A percentile compares a stretch with the other conserved stretches of the same genome.
These are phyloP conservation scores for Rhyacophila evoluta DNA, from an alignment of 2,888 invertebrate species.

Conservation along the genomic window DNA sequence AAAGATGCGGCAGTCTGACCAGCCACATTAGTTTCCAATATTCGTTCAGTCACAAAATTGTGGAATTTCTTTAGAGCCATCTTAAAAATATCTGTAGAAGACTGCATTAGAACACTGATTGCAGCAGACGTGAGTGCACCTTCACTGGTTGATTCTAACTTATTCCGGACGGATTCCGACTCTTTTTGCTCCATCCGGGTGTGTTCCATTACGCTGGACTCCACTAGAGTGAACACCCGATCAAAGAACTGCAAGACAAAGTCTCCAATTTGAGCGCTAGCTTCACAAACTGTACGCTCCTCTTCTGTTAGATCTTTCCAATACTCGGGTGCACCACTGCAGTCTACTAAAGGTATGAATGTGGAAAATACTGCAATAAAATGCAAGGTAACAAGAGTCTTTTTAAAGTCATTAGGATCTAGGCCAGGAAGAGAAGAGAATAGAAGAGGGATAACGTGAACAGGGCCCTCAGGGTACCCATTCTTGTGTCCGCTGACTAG, in stretches of 20 bases:
- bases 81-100: conserved; percentile 74
- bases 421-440: conserved; percentile 87
- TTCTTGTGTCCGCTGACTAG: conserved; percentile 70
- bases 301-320: conserved; percentile 80
- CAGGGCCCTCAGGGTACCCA: conserved; percentile 80
- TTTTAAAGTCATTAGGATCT: conserved; percentile 88
- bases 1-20: conserved; percentile 84
- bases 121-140: conserved; percentile 77
- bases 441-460: conserved; percentile 84
- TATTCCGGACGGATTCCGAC: conserved; percentile 72
- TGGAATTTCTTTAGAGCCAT: conserved; percentile 82
- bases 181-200: conserved; percentile 75
- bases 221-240: conserved; percentile 78
- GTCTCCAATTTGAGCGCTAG: conserved; percentile 89
- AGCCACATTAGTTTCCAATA: conserved; percentile 87
- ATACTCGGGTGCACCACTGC: conserved; percentile 79
- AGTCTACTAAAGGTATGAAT: conserved; percentile 87
- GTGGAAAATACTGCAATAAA: conserved; percentile 82
- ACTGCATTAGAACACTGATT: conserved; percentile 77
- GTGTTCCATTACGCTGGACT: conserved; percentile 77
- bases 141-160: conserved; percentile 79
- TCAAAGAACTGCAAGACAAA: conserved; percentile 89
- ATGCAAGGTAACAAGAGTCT: conserved; percentile 81
- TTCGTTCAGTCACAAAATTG: conserved; percentile 77
- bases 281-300: conserved; percentile 80